Percentiles rank a stretch among this genome's conserved stretches.
Conservation (phyloP, 2,113 vertebrate genomes). For the Felis chaus region DNA sequence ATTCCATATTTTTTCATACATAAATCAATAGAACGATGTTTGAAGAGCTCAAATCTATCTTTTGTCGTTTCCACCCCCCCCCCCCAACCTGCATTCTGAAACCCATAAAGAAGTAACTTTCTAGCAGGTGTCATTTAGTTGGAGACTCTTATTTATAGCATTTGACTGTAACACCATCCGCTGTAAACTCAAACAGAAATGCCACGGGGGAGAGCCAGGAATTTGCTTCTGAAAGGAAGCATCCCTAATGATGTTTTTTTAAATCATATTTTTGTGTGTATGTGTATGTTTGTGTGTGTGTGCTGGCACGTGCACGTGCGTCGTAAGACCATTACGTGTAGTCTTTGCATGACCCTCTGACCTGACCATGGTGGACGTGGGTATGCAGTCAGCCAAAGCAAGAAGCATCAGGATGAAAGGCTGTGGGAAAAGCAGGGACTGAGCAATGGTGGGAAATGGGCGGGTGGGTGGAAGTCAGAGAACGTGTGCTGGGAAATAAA, state of each 20-base stretch:
- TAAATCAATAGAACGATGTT: slow-evolving; percentile 66
- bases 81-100: slow-evolving; percentile 23
- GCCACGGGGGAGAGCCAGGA: not conserved
- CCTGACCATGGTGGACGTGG: not conserved
- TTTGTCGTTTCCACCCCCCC: not conserved
- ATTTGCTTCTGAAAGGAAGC: not conserved
- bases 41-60: slow-evolving; percentile 39
- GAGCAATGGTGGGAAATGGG: not conserved
- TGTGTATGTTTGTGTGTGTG: too few relatives aligned
- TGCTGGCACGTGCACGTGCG: not conserved
- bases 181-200: slow-evolving; percentile 38
- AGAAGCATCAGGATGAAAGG: too few relatives aligned
- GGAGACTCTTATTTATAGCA: slow-evolving; percentile 56
- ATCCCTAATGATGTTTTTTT: not conserved
- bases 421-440: not conserved
- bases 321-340: not conserved
- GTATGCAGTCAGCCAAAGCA: not conserved
- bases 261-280: not conserved
- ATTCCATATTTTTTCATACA: slow-evolving; percentile 54
- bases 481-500: not conserved
- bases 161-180: not conserved
- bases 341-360: not conserved
- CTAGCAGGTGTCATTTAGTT: slow-evolving; percentile 47
- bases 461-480: not conserved
- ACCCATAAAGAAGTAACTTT: slow-evolving; percentile 54